These are phyloP conservation scores for Habropoda laboriosa DNA, from an alignment of 1,140 invertebrate genomes.

Conservation along the genomic window DNA sequence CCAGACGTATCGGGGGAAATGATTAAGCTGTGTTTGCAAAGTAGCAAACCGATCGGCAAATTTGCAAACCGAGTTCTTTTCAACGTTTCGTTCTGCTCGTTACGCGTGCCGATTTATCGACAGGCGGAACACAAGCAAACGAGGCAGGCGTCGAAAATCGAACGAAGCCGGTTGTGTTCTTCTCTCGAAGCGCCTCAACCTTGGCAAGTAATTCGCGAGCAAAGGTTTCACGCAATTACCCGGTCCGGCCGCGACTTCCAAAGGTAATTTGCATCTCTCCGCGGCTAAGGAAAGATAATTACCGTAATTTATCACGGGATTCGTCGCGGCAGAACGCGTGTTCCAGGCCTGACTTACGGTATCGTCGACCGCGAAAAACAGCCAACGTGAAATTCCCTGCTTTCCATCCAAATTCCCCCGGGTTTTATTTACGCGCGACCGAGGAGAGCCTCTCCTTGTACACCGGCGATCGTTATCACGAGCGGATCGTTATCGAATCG, in stretches of 20 bases:
- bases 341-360: conserved; percentile 1
- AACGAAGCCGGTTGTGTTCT: not conserved
- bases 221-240: conserved; percentile 16
- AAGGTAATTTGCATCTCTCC: conserved; percentile 12
- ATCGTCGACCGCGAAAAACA: not conserved
- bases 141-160: conserved; percentile 1
- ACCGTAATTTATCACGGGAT: conserved; percentile 21
- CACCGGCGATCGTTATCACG: not conserved
- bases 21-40: too few relatives aligned
- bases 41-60: not conserved
- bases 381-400: not conserved
- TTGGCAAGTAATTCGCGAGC: conserved; percentile 1
- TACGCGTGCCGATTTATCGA: not conserved
- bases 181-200: not conserved
- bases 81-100: not conserved
- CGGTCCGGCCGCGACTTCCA: not conserved
- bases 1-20: too few relatives aligned
- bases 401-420: not conserved
- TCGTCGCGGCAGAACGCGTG: not conserved
- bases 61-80: not conserved
- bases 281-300: conserved; percentile 17
- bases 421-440: too few relatives aligned
- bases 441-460: not conserved
- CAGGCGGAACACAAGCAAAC: not conserved
- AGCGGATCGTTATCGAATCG: not conserved